Evolutionary conservation across 2,113 vertebrate genomes (phyloP).

Genomic region (Oryctolagus cuniculus): mOryCun1.1 NC_091439.1:76780501-76781000

Average conservation of each 20-base stretch:
- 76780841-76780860: background rate
- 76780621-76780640: background rate
- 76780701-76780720: constrained; percentile 21
- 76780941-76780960: background rate
- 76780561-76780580: constrained; percentile 27
- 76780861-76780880: background rate
- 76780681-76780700: background rate
- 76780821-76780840: background rate
- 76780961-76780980: background rate
- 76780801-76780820: background rate
- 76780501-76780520: background rate
- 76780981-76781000: background rate
- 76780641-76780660: background rate
- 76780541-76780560: background rate
- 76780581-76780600: background rate
- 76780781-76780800: background rate
- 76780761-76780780: background rate
- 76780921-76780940: constrained; percentile 27
- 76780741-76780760: background rate
- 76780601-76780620: background rate
- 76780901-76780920: background rate
- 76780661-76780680: background rate
- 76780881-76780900: background rate
- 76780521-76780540: constrained; percentile 31
- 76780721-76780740: background rate